These are phyloP conservation scores for Taurulus bubalis DNA, from an alignment of 2,113 vertebrate species.

Conservation along the genomic window DNA sequence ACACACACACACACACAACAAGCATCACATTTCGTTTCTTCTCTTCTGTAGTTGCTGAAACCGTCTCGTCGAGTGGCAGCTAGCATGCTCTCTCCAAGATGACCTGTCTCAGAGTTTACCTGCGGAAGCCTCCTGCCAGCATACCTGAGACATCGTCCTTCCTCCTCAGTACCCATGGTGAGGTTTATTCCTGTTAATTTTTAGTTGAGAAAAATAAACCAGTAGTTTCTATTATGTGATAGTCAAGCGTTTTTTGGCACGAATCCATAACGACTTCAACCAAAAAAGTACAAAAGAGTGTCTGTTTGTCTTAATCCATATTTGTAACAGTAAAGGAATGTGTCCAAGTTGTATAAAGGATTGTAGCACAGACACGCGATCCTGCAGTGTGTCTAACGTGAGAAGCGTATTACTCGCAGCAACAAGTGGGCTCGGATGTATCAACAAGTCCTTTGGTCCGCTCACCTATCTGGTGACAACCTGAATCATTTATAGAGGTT, in stretches of 20 bases:
- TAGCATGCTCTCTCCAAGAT: constrained; percentile 45
- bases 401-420: constrained; percentile 38
- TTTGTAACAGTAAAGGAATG: constrained; percentile 39
- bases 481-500: constrained; percentile 74
- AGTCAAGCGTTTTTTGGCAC: background rate
- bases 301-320: background rate
- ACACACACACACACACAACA: constrained; percentile 6
- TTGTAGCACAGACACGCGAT: constrained; percentile 30
- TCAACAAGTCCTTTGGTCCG: constrained; percentile 52
- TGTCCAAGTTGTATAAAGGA: constrained; percentile 6
- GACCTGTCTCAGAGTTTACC: constrained; percentile 63
- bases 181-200: constrained; percentile 23
- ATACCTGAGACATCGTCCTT: constrained; percentile 58
- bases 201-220: background rate
- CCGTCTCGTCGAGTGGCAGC: constrained; percentile 12
- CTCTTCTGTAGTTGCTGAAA: constrained; percentile 35
- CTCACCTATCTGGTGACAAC: constrained; percentile 60
- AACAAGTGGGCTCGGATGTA: constrained; percentile 59
- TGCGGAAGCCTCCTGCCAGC: constrained; percentile 39
- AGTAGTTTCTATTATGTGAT: background rate
- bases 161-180: constrained; percentile 70
- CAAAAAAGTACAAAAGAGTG: background rate
- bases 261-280: background rate
- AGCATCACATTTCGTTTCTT: constrained; percentile 65
- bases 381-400: constrained; percentile 6